Conservation (phyloP, 2,797 vertebrate genomes). For the Liasis olivaceus region DNA sequence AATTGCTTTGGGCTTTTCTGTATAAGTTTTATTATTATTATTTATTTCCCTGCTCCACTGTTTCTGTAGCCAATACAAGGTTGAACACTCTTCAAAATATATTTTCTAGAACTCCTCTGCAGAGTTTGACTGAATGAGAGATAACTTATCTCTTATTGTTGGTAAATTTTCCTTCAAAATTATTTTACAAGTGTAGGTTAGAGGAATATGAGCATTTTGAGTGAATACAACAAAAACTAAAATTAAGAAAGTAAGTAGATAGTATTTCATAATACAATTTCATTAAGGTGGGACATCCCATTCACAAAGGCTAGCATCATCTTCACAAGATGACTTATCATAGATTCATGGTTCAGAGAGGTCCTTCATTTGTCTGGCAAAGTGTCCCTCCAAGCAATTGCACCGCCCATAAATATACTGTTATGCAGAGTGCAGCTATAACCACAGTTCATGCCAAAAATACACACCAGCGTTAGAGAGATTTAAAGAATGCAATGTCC, state of each 20-base stretch:
- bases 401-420: neutral
- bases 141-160: too few relatives aligned
- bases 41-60: too few relatives aligned
- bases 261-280: neutral
- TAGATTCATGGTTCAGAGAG: neutral
- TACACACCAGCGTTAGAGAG: too few relatives aligned
- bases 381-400: neutral
- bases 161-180: neutral
- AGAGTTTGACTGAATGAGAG: too few relatives aligned
- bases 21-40: too few relatives aligned
- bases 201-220: neutral
- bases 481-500: too few relatives aligned
- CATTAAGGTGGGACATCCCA: neutral
- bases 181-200: neutral
- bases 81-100: too few relatives aligned
- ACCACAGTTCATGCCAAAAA: too few relatives aligned
- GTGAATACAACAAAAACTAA: neutral
- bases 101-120: too few relatives aligned
- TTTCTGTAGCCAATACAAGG: too few relatives aligned
- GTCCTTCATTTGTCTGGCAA: neutral
- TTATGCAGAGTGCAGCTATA: too few relatives aligned
- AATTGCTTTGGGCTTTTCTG: too few relatives aligned
- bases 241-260: neutral
- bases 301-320: neutral
- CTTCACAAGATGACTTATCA: neutral